Percentiles rank a stretch among this genome's conserved stretches.
phyloP scores from a whole-genome alignment of 2,113 vertebrate species.

The Odocoileus virginianus region DNA sequence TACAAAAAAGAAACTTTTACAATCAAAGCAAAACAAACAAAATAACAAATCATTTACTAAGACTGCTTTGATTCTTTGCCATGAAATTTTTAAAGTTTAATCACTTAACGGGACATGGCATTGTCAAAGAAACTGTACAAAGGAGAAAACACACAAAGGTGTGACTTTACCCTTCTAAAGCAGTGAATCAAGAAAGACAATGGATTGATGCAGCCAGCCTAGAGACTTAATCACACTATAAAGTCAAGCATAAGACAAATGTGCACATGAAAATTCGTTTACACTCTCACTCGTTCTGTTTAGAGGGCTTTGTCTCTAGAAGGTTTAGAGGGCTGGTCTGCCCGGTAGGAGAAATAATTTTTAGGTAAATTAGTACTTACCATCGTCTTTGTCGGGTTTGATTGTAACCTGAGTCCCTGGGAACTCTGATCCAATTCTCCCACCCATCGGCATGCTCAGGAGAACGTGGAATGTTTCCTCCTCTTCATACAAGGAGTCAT shows the following conservation, averaged over 20 bases:
- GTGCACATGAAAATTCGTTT: not conserved
- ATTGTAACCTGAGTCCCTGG: slow-evolving; percentile 84
- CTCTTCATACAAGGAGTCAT: slow-evolving; percentile 92
- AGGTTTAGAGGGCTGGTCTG: not conserved
- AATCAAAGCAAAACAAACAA: not conserved
- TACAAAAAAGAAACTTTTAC: not conserved
- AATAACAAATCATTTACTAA: not conserved
- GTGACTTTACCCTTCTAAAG: not conserved
- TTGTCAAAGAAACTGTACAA: not conserved
- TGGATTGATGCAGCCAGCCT: not conserved
- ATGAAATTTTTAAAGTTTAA: not conserved
- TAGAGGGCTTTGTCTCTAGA: not conserved
- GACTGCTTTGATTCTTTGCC: not conserved
- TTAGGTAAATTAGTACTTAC: slow-evolving; percentile 77
- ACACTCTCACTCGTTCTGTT: not conserved
- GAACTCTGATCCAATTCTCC: slow-evolving; percentile 86
- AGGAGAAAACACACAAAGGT: not conserved
- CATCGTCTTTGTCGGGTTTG: slow-evolving; percentile 88
- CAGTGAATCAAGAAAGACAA: not conserved
- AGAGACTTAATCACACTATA: not conserved
- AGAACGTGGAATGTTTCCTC: slow-evolving; percentile 90
- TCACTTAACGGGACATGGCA: not conserved
- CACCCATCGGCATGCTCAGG: slow-evolving; percentile 91
- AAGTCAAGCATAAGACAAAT: not conserved
- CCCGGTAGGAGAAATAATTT: not conserved